These are phyloP conservation scores for Actinia tenebrosa DNA, from an alignment of 64 coral and sea anemone species.

Conservation along the genomic window DNA sequence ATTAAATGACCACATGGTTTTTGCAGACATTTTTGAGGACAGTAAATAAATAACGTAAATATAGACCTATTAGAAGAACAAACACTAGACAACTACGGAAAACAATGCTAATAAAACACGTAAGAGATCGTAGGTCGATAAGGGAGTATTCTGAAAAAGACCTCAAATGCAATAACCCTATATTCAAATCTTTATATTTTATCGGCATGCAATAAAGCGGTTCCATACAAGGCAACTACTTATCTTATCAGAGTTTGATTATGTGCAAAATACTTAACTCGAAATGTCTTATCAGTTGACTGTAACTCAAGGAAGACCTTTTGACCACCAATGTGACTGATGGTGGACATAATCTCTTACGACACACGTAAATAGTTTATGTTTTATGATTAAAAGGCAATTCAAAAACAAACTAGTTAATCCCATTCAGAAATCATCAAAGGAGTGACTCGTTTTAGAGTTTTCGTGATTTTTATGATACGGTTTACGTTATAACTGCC, in stretches of 20 bases:
- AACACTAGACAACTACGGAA: not conserved
- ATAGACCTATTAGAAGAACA: not conserved
- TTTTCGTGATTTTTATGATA: not conserved
- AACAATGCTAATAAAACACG: not conserved
- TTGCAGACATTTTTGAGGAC: not conserved
- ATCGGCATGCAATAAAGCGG: not conserved
- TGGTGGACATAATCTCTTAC: not conserved
- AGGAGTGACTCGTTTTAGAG: not conserved
- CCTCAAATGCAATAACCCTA: not conserved
- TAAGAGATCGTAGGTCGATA: not conserved
- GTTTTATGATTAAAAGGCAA: constrained; percentile 4
- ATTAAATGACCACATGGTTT: not conserved
- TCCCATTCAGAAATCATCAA: constrained; percentile 6
- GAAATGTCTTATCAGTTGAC: not conserved
- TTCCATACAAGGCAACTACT: not conserved
- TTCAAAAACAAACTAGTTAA: constrained; percentile 4
- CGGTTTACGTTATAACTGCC: not conserved
- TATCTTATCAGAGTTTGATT: constrained; percentile 9
- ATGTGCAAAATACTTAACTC: constrained; percentile 17
- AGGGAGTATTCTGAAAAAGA: not conserved
- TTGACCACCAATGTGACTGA: constrained; percentile 4
- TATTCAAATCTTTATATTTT: not conserved
- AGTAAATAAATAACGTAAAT: not conserved
- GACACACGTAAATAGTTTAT: constrained; percentile 12
- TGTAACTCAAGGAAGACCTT: constrained; percentile 7